These are phyloP conservation scores for Margaritifera margaritifera DNA, from an alignment of 2,888 invertebrate species.

Conservation along the genomic window DNA sequence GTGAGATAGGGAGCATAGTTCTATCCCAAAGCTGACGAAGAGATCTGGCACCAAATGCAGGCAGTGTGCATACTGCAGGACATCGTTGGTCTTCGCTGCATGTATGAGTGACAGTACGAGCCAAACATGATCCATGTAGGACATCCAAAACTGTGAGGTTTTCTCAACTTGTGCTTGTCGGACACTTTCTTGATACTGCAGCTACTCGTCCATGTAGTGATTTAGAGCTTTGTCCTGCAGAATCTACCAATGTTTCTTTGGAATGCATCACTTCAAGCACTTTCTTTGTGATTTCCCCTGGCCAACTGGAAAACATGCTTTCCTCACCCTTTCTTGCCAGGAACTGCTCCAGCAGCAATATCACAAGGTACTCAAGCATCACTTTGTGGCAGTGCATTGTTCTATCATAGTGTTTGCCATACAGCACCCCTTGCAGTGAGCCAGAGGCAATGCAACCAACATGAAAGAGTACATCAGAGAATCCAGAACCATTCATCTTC, in stretches of 20 bases:
- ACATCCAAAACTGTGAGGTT: conserved; percentile 31
- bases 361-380: conserved; percentile 29
- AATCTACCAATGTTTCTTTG: background rate
- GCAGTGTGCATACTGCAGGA: conserved; percentile 18
- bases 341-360: conserved; percentile 21
- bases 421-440: conserved; percentile 31
- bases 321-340: conserved; percentile 1
- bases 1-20: conserved; percentile 40
- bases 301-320: background rate
- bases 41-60: conserved; percentile 24
- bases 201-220: conserved; percentile 7
- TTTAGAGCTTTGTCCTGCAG: conserved; percentile 9
- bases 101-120: conserved; percentile 22
- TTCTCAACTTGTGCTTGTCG: conserved; percentile 15
- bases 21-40: conserved; percentile 40
- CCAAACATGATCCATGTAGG: conserved; percentile 33
- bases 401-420: conserved; percentile 40
- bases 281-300: background rate
- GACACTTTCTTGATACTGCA: conserved; percentile 6
- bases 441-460: conserved; percentile 30
- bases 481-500: conserved; percentile 19
- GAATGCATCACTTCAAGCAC: background rate
- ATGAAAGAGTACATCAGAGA: conserved; percentile 24
- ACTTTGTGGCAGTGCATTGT: too few relatives aligned
- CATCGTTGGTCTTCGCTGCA: conserved; percentile 29